Evolutionary conservation across 2,888 invertebrate genomes (phyloP), one percentile per base, ranked within the genome.

Genomic region (Acanthopleura granulata): DNA sequence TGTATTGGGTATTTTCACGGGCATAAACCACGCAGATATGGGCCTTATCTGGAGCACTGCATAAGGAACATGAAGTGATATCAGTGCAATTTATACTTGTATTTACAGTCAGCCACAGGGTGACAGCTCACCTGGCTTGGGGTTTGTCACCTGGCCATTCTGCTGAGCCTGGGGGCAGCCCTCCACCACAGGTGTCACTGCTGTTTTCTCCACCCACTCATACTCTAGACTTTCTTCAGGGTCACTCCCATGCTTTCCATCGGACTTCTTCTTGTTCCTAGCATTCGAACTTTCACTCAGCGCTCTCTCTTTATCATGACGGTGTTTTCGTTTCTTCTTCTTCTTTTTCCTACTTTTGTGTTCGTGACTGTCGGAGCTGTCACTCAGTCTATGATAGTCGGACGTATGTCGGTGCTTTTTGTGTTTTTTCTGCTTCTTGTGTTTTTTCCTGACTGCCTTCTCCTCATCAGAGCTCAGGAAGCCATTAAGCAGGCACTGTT

Each of bases 171-270:
- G 40, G 40, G 40, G 9, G 40, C 40, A 40, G 40, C 40, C 40
- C 40, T 40, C 40, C 40, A 40, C 40, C 40, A 40, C 40, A 18
- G 57, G 57, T 57, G 18, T 18, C 22, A 57, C 57, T 22, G 16
- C 29, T 9, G 89, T 89, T 76, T 87, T 86, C 78, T 90, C 90
- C 40, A 90, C 89, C 91, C 90, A 91, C 72, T 86, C 88, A 80
- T 88, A 85, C 75, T 88, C 88, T 25, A 75, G 77, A 71, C 77
- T 77, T 4, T 30, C 49, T 29, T 75, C 73, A 51, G 61, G 76
- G 49, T 70, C 62, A 12, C 57, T 57, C 57, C 18, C 57, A 57
- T 57, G n/a, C 40, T 40, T 40, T 3, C 40, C 40, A 40, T 40
- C 40, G 9, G 40, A 40, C 40, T 40, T 40, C 40, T 40, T 40